Evolutionary conservation across 2,888 invertebrate genomes (phyloP).

Genomic region (Agelastica alni): DNA sequence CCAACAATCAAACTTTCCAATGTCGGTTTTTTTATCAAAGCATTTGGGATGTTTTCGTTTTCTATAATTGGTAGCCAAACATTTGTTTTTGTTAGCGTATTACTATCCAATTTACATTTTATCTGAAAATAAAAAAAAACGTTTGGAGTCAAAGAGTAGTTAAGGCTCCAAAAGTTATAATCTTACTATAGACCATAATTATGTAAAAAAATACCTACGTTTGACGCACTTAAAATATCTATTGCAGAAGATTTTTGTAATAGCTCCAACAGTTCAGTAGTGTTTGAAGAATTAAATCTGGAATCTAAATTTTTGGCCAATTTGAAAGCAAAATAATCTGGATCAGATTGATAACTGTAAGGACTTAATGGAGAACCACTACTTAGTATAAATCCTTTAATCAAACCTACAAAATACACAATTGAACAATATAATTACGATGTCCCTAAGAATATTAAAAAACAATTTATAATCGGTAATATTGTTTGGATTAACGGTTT

Average conservation of each 20-base stretch:
- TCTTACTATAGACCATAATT: too few relatives aligned
- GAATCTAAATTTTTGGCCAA: slow-evolving; percentile 16
- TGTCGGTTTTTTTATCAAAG: slow-evolving; percentile 16
- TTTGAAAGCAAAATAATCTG: slow-evolving; percentile 18
- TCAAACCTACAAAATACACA: slow-evolving; percentile 16
- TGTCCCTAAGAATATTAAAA: too few relatives aligned
- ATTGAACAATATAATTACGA: too few relatives aligned
- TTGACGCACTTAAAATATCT: too few relatives aligned
- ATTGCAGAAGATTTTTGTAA: slow-evolving; percentile 1
- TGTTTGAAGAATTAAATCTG: slow-evolving; percentile 12
- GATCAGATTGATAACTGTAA: slow-evolving; percentile 11
- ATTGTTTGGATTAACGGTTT: too few relatives aligned
- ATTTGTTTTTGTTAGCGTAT: slow-evolving; percentile 2
- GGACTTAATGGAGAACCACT: slow-evolving; percentile 19
- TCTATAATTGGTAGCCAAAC: slow-evolving; percentile 27
- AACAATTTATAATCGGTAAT: too few relatives aligned
- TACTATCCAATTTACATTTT: too few relatives aligned
- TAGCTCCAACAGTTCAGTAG: slow-evolving; percentile 16
- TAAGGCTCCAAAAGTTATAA: too few relatives aligned
- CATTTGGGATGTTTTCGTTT: slow-evolving; percentile 10
- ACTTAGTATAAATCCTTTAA: slow-evolving; percentile 15
- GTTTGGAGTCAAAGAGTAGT: too few relatives aligned
- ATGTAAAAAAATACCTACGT: too few relatives aligned
- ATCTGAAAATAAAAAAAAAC: too few relatives aligned
- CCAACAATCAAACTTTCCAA: slow-evolving; percentile 18